These are phyloP conservation scores for Lateolabrax maculatus DNA, from an alignment of 2,797 vertebrate genomes.

Conservation along the genomic window DNA sequence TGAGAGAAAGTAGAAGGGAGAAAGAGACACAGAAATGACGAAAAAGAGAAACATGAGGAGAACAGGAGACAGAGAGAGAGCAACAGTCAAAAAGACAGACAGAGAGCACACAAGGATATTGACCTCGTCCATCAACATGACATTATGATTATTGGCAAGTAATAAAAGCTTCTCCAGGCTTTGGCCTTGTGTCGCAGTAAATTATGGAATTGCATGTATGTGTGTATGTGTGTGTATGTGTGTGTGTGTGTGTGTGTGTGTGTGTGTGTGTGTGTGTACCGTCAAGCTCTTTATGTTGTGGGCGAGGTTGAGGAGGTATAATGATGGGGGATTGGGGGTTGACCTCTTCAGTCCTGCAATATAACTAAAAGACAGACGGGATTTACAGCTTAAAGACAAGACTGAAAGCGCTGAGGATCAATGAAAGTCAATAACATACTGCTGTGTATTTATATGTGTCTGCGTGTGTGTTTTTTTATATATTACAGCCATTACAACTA, in stretches of 20 bases:
- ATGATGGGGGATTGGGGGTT: conserved; percentile 55
- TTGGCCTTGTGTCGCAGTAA: conserved; percentile 72
- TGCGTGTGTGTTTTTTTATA: conserved; percentile 65
- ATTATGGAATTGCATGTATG: conserved; percentile 50
- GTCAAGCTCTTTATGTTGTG: conserved; percentile 19
- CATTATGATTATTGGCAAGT: conserved; percentile 83
- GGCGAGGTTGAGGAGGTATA: conserved; percentile 36
- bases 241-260: conserved; percentile 17
- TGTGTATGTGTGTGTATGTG: conserved; percentile 36
- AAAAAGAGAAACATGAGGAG: conserved; percentile 5
- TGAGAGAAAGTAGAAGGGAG: not conserved
- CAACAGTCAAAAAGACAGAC: conserved; percentile 43
- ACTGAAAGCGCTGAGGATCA: conserved; percentile 60
- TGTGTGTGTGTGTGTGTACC: conserved; percentile 1
- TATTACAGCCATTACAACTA: conserved; percentile 70
- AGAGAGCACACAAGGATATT: conserved; percentile 65
- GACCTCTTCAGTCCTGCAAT: conserved; percentile 50
- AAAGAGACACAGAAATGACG: conserved; percentile 1
- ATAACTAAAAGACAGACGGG: conserved; percentile 60
- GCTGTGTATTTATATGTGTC: conserved; percentile 18
- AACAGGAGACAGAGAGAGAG: not conserved
- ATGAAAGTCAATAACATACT: conserved; percentile 69
- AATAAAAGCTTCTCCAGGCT: conserved; percentile 76
- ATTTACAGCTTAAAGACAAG: conserved; percentile 71
- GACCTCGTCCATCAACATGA: conserved; percentile 78